phyloP scores from a whole-genome alignment of 2,113 vertebrate species.

The Mixornis gularis region DNA sequence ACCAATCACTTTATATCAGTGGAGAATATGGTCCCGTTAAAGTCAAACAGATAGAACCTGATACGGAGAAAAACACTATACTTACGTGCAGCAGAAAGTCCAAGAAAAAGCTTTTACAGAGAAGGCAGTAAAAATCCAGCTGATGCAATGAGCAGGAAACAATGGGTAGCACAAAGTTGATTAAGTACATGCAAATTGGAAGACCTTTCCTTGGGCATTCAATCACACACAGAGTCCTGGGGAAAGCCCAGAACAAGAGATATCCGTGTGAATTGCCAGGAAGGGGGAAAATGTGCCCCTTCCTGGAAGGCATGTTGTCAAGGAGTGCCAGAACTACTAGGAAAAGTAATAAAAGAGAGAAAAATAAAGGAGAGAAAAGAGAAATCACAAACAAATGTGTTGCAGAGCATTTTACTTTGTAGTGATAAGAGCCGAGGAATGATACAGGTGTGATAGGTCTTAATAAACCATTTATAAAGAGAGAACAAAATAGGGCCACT shows the following conservation, averaged over 20 bases:
- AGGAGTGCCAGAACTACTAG: neutral
- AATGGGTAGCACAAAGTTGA: neutral
- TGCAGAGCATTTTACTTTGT: neutral
- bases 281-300: neutral
- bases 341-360: neutral
- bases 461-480: neutral
- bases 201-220: neutral
- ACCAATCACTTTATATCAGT: neutral
- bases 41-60: neutral
- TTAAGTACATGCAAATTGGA: neutral
- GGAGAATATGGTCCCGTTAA: neutral
- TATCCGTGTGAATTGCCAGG: neutral
- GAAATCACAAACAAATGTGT: rapidly evolving
- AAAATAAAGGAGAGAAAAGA: neutral
- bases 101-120: neutral
- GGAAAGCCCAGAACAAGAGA: neutral
- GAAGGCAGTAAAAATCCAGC: neutral
- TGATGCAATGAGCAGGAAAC: neutral
- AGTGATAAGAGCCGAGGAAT: neutral
- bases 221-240: neutral
- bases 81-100: neutral
- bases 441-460: neutral
- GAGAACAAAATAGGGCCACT: rapidly evolving
- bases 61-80: neutral
- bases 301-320: neutral